These are phyloP conservation scores for Bubo blakistoni DNA, from an alignment of 2,113 vertebrate species.

Conservation along the genomic window DNA sequence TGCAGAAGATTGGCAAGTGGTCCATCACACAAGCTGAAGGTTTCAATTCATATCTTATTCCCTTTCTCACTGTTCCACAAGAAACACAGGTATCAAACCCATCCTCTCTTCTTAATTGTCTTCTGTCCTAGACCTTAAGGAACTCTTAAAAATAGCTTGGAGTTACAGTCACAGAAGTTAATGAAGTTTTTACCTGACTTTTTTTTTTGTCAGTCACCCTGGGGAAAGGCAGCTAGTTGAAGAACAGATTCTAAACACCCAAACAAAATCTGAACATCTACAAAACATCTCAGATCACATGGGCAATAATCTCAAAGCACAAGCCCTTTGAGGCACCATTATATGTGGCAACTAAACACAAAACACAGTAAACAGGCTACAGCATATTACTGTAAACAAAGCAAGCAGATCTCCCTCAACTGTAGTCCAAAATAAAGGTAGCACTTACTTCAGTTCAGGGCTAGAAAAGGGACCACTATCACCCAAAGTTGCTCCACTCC, in stretches of 20 bases:
- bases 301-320: background rate
- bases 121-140: background rate
- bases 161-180: background rate
- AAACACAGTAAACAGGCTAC: background rate
- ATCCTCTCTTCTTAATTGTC: background rate
- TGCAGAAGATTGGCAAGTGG: background rate
- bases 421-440: background rate
- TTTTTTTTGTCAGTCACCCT: background rate
- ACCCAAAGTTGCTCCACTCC: background rate
- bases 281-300: background rate
- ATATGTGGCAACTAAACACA: background rate
- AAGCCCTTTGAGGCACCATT: background rate
- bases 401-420: background rate
- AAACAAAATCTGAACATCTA: background rate
- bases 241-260: background rate
- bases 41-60: background rate
- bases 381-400: background rate
- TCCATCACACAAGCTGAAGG: background rate
- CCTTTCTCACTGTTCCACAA: background rate
- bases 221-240: background rate
- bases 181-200: background rate
- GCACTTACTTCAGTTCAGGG: background rate
- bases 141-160: background rate
- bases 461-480: background rate
- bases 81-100: background rate